Evolutionary conservation across 2,113 vertebrate species (phyloP), one percentile per base, ranked within the genome.

Genomic region (Erythrocercus mccallii): DNA sequence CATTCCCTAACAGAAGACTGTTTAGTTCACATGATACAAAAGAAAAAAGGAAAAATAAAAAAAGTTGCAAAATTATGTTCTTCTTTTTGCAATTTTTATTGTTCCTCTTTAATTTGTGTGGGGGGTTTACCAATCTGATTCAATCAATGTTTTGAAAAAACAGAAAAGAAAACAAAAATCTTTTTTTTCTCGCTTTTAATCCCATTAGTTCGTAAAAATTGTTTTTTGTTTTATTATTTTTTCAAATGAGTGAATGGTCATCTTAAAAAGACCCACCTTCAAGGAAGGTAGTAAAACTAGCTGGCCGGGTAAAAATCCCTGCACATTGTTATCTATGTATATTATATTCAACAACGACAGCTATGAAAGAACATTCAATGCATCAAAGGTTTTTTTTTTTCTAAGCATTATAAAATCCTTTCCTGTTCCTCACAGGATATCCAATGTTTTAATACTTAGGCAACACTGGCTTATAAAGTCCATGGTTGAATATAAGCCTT

Each of bases 401-500:
- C 98, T 98, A 98, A 98, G 98, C 98, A 97, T 98, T 98, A 98
- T 98, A 98, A 98, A 98, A 98, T 98, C 98, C 98, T 98, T 98
- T 98, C 98, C 99, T 99, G 98, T 99, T 99, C 98, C 98, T 98
- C 96, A 98, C 98, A 98, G 98, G 98, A 98, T 98, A 98, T 98
- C 98, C 98, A 98, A 98, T 99, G 98, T 99, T 98, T 98, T 99
- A 99, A 99, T 99, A 99, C 99, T 99, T 99, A 99, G 99, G 99
- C 99, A 99, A 99, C 99, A 98, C 98, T 99, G 99, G 99, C 99
- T 99, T 99, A 99, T 99, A 99, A 99, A 99, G 99, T 99, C 99
- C 99, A 99, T 99, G 99, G 99, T 99, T 99, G 99, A 99, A 99
- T 99, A 99, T 99, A 99, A 99, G 99, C 99, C 99, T 99, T 98